phyloP scores from a whole-genome alignment of 64 coral and sea anemone genomes.

The Acropora tenuis region DNA sequence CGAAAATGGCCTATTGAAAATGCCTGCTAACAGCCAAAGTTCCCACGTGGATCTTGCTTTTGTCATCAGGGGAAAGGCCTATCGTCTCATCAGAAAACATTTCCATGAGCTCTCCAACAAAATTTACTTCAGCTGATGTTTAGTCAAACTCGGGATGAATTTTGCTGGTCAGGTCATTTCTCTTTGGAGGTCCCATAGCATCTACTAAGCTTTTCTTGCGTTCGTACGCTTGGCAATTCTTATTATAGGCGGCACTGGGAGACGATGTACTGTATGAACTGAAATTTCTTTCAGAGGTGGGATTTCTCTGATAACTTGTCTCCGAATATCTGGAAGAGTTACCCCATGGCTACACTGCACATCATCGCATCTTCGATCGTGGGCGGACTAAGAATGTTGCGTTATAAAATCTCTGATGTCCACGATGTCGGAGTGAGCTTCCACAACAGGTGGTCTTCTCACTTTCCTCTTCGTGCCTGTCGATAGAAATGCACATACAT shows the following conservation, averaged over 20 bases:
- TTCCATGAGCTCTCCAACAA: not conserved
- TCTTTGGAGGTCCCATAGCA: not conserved
- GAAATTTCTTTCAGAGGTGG: not conserved
- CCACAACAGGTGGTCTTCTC: not conserved
- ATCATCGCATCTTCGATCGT: constrained; percentile 1
- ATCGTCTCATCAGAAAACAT: not conserved
- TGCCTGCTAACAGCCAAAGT: constrained; percentile 1
- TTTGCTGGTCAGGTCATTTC: constrained; percentile 8
- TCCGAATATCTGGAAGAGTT: not conserved
- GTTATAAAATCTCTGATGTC: not conserved
- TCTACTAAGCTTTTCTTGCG: not conserved
- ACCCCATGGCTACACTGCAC: not conserved
- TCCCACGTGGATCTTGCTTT: constrained; percentile 7
- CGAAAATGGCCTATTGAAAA: not conserved
- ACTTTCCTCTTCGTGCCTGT: constrained; percentile 6
- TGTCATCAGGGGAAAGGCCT: constrained; percentile 9
- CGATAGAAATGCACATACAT: not conserved
- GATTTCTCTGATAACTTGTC: not conserved
- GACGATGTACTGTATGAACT: not conserved
- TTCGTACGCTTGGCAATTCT: not conserved
- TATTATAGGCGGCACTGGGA: not conserved
- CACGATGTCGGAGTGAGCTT: not conserved
- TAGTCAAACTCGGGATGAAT: constrained; percentile 17
- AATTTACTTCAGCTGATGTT: constrained; percentile 1
- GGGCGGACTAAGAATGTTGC: not conserved